A percentile compares a stretch with the other conserved stretches of the same genome.
phyloP scores from a whole-genome alignment of 2,888 invertebrate genomes.

The Lycophotia porphyrea region DNA sequence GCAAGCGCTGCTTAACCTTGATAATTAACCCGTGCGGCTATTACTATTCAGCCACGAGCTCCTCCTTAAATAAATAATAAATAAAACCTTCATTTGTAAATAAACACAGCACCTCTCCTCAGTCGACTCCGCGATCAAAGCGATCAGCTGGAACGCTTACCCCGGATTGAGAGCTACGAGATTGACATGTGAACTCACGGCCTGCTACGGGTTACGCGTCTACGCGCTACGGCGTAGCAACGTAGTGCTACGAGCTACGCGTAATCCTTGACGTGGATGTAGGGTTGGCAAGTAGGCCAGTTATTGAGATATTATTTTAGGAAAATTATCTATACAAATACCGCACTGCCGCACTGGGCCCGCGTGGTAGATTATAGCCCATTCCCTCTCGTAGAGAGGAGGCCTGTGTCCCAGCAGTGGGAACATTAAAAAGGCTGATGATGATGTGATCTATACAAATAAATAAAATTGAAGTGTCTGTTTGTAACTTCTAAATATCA shows the following conservation, averaged over 20 bases:
- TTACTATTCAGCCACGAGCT: background rate
- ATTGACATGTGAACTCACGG: slow-evolving; percentile 70
- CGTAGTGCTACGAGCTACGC: slow-evolving; percentile 62
- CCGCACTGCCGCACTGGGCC: too few relatives aligned
- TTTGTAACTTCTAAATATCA: too few relatives aligned
- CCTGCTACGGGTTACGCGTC: slow-evolving; percentile 71
- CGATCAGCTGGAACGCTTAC: slow-evolving; percentile 45
- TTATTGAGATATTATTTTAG: background rate
- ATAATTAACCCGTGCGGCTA: background rate
- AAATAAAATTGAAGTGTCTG: too few relatives aligned
- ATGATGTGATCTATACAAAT: too few relatives aligned
- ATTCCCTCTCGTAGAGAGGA: too few relatives aligned
- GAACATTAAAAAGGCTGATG: too few relatives aligned
- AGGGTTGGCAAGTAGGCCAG: slow-evolving; percentile 58
- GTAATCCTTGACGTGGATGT: slow-evolving; percentile 59
- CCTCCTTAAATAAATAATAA: background rate
- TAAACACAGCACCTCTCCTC: slow-evolving; percentile 12
- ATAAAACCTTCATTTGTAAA: background rate
- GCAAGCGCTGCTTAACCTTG: background rate
- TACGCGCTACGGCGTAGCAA: slow-evolving; percentile 61
- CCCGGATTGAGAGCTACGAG: slow-evolving; percentile 42
- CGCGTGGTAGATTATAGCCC: too few relatives aligned
- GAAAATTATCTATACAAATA: too few relatives aligned
- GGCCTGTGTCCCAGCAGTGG: too few relatives aligned
- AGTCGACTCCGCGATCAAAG: slow-evolving; percentile 36